Base-by-base conservation (phyloP, 2,113 vertebrate species). In the Urocolius indicus region DNA sequence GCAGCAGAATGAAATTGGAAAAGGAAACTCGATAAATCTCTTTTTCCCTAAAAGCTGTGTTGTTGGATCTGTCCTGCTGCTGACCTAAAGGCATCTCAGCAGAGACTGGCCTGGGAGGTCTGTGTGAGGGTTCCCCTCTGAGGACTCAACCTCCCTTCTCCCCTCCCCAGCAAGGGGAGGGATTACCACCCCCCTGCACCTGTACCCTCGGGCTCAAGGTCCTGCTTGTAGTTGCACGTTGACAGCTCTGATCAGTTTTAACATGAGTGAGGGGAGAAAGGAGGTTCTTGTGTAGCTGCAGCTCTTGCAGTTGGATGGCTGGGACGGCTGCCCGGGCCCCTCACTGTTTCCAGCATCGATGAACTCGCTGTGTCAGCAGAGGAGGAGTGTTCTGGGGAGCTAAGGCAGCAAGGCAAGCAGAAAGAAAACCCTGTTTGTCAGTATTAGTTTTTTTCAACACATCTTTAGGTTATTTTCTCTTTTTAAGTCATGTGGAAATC, bases 71-170 rank as follows among this genome's bases (percentile, higher is more conserved):
- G 73, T 57, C 76, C 80, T 92, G 65, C 49, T 91, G 57, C 76
- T 90, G 57, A 96, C 96, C 96, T 88, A 83, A 96, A 97, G 94
- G 68, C 86, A 73, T 54, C 49, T 91, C 68, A 43, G 27, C 34
- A 58, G 43, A 74, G 20, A 8, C 36, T 61, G 20, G 21, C 96
- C 98, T 98, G 96, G 98, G 97, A 98, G 91, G 72, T 91, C 97
- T 97, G 96, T 34, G 26, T 23, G 38, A 77, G 24, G 15, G n/a
- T 26, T 7, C 18, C 8, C 5, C 6, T 26, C 58, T 3, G 21
- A 14, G 27, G 55, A 54, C 58, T 36, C 23, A 74, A 27, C n/a
- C 18, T 34, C 51, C 23, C 29, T 63, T 61, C 19, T 59, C 6
- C 20, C 32, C 14, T 27, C 0, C 6, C 32, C 54, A 26, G 16